phyloP scores from a whole-genome alignment of 1,140 invertebrate genomes.

The Laupala kohalensis region DNA sequence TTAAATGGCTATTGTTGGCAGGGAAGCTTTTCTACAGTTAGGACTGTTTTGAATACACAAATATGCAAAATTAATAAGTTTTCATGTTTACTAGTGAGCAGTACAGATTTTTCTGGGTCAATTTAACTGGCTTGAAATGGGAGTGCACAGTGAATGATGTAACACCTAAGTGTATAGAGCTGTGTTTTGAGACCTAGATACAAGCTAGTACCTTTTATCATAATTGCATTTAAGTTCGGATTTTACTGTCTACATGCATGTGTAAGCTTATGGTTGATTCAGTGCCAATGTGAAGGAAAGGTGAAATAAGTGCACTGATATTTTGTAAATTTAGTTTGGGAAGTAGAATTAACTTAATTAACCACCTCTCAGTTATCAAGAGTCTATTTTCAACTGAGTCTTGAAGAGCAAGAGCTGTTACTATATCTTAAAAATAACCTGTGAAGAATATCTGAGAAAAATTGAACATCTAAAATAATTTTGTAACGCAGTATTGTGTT shows the following conservation, averaged over 20 bases:
- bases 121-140: too few relatives aligned
- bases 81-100: too few relatives aligned
- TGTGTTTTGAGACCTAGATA: background rate
- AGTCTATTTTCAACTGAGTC: background rate
- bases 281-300: background rate
- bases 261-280: background rate
- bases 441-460: background rate
- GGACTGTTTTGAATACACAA: too few relatives aligned
- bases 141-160: too few relatives aligned
- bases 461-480: background rate
- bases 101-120: too few relatives aligned
- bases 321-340: background rate
- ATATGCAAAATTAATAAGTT: too few relatives aligned
- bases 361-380: background rate
- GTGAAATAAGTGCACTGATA: background rate
- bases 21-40: too few relatives aligned
- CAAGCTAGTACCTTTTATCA: background rate
- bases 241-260: background rate
- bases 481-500: background rate
- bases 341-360: background rate
- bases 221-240: background rate
- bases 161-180: too few relatives aligned
- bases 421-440: background rate
- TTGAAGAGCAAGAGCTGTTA: background rate
- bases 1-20: too few relatives aligned